Conservation (phyloP, 2,113 vertebrate genomes). For the Coracopsis vasa region DNA sequence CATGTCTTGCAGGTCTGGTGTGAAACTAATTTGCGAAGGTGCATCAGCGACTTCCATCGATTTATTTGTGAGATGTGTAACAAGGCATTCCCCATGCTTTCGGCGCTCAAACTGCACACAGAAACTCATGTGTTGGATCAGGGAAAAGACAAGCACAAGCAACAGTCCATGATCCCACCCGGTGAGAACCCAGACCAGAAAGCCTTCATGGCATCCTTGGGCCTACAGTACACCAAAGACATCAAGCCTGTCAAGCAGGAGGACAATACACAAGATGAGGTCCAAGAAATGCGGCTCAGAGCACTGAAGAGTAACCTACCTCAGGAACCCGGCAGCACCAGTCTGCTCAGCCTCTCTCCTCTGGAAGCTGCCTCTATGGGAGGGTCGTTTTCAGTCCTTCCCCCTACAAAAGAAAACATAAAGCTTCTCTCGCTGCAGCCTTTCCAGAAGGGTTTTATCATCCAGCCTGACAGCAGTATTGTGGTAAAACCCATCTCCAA, state of each 20-base stretch:
- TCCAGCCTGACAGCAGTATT: conserved; percentile 88
- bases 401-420: conserved; percentile 80
- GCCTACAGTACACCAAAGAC: conserved; percentile 87
- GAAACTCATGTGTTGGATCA: conserved; percentile 67
- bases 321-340: conserved; percentile 82
- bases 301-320: conserved; percentile 86
- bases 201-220: conserved; percentile 85
- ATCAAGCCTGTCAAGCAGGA: conserved; percentile 75
- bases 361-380: conserved; percentile 80
- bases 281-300: conserved; percentile 87
- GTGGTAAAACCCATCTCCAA: conserved; percentile 81
- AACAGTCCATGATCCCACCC: not conserved
- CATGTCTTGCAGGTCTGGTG: conserved; percentile 89
- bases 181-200: conserved; percentile 73
- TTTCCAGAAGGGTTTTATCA: conserved; percentile 89
- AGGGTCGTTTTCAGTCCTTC: conserved; percentile 81
- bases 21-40: conserved; percentile 92
- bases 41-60: conserved; percentile 91
- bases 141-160: conserved; percentile 58
- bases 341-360: conserved; percentile 81
- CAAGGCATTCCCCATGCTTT: conserved; percentile 92
- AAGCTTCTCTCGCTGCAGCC: conserved; percentile 89
- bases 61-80: conserved; percentile 92
- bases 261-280: conserved; percentile 81
- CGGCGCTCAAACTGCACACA: conserved; percentile 86